Evolutionary conservation across 2,888 invertebrate genomes (phyloP).

Genomic region (Teinopalpus imperialis): DNA sequence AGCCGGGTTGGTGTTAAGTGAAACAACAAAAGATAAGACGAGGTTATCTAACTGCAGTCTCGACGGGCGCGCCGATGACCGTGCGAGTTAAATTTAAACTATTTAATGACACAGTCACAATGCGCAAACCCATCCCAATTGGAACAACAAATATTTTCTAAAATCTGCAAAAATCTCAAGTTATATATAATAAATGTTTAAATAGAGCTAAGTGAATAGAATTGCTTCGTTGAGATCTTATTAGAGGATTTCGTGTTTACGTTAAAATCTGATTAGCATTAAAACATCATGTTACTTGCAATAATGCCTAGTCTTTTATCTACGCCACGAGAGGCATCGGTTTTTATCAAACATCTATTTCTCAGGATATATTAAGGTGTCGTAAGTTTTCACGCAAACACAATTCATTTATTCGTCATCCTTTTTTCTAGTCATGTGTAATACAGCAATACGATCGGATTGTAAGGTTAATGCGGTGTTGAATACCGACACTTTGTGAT

Average conservation of each 20-base stretch:
- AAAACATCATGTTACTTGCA: too few relatives aligned
- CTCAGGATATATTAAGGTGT: too few relatives aligned
- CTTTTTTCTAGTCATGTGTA: too few relatives aligned
- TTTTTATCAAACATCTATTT: too few relatives aligned
- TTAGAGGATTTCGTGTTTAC: conserved; percentile 6
- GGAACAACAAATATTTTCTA: conserved; percentile 14
- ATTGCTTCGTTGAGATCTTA: conserved; percentile 5
- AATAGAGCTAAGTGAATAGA: neutral
- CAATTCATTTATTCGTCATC: too few relatives aligned
- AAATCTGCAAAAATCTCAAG: conserved; percentile 3
- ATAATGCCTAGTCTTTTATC: too few relatives aligned
- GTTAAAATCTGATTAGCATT: neutral
- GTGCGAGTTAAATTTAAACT: conserved; percentile 32
- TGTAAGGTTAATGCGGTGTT: too few relatives aligned
- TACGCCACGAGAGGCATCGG: too few relatives aligned
- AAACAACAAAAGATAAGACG: conserved; percentile 64
- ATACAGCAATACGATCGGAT: too few relatives aligned
- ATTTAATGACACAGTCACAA: conserved; percentile 29
- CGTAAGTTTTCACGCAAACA: too few relatives aligned
- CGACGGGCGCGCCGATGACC: conserved; percentile 33
- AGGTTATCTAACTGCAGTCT: conserved; percentile 65
- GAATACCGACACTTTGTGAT: too few relatives aligned
- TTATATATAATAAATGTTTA: conserved; percentile 2
- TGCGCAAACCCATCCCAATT: conserved; percentile 13
- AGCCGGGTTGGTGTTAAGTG: conserved; percentile 49